Evolutionary conservation across 2,113 vertebrate genomes (phyloP), one percentile per base, ranked within the genome.

Genomic region (Alethe castanea): DNA sequence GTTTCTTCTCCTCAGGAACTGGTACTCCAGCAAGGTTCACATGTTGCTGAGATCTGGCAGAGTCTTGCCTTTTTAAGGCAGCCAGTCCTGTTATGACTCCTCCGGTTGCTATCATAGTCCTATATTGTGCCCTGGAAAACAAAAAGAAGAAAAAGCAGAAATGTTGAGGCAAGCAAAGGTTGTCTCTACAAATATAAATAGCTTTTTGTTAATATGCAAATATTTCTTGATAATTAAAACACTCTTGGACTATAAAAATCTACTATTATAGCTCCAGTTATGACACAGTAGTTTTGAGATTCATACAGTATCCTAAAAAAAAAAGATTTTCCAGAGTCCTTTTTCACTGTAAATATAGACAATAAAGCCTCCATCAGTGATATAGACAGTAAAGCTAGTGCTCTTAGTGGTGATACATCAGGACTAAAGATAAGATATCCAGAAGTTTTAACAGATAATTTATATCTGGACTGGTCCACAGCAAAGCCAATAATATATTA

Each of bases 1-100:
- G 98, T 81, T 98, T 97, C 93, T 98, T 98, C 96, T 98, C 98
- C 92, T 97, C 97, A 42, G 96, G 90, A 78, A 81, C 94, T 62
- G 86, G 97, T 8, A 92, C 96, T 3, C 90, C 91, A 24, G 97
- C 97, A 81, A 90, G 95, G 28, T 96, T 98, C 85, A 98, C 48
- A 50, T 98, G 98, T 54, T 99, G 98, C 95, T 99, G 99, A 20
- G 99, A 99, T 95, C 99, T 98, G 77, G 98, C 98, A 1, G 99
- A 99, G 97, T 99, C 99, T 94, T 99, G 99, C 92, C 99, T 98
- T 95, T 99, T 99, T 77, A 99, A 97, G 97, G 99, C 99, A 14
- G 99, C 99, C 95, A 99, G 98, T 95, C 99, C 99, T 10, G 99
- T 99, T 95, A 99, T 98, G 84, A 99, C 99, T 82, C 99, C 99